Evolutionary conservation across 2,113 vertebrate species (phyloP), one percentile per base, ranked within the genome.

Genomic region (Beaufortia kweichowensis): DNA sequence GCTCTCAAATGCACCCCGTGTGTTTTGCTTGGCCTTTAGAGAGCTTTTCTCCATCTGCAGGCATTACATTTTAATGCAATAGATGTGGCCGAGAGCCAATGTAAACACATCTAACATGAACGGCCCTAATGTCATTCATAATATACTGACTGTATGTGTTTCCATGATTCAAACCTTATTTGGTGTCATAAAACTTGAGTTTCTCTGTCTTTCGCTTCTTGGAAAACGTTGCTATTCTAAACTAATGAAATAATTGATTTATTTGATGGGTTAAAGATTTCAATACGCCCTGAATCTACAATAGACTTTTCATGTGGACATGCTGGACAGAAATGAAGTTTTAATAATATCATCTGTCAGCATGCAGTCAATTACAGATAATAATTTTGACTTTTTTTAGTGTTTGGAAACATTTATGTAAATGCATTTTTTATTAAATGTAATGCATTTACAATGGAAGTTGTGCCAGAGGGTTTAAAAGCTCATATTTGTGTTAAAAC

Each of bases 61-160:
- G 24, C 15, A 48, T 29, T 67, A 33, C n/a, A 41, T 24, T 55
- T 33, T 21, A 53, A 65, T 23, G 19, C 31, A 24, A 43, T 24
- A 41, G 5, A 50, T 31, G 9, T 50, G 26, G 26, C 65, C 29
- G 8, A 67, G 43, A 50, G 43, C 65, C 43, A 50, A 28, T 68
- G 43, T 50, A 50, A 50, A n/a, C 43, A 67, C 50, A 2, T n/a
- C 1, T n/a, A 48, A 66, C 0, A 1, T 48, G 65, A 29, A 33
- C 0, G 0, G 9, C 17, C 26, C 28, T 68, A 31, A 68, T 68
- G 46, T 29, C 28, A 28, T 21, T 3, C 5, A 23, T 33, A 53
- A 68, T 55, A 31, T 33, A 69, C 21, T 33, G 15, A 33, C 19
- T 68, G n/a, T n/a, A 46, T 66, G 17, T n/a, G 24, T 53, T 68